phyloP scores from a whole-genome alignment of 2,113 vertebrate species.

The Ageneiosus marmoratus region DNA sequence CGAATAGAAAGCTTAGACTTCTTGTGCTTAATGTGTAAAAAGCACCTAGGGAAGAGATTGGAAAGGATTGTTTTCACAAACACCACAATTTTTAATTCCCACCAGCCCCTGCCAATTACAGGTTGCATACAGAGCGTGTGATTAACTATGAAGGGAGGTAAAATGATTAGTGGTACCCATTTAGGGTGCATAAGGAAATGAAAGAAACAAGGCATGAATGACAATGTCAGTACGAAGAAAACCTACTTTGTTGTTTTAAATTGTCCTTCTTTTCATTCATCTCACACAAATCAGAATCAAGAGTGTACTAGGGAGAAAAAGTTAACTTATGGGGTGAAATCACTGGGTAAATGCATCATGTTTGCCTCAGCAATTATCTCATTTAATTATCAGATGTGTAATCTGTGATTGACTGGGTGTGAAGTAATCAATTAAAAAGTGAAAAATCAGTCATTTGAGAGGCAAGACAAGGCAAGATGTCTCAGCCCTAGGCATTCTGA shows the following conservation, averaged over 20 bases:
- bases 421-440: conserved; percentile 60
- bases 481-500: not conserved
- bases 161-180: not conserved
- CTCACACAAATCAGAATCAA: conserved; percentile 25
- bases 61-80: conserved; percentile 18
- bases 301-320: not conserved
- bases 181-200: not conserved
- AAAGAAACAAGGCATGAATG: conserved; percentile 17
- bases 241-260: conserved; percentile 5
- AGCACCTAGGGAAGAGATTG: conserved; percentile 37
- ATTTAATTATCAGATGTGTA: conserved; percentile 54
- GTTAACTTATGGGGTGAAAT: conserved; percentile 36
- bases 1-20: conserved; percentile 17
- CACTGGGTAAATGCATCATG: conserved; percentile 36
- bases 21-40: not conserved
- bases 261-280: conserved; percentile 43
- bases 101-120: conserved; percentile 18
- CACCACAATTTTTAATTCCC: conserved; percentile 30
- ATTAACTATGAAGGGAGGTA: not conserved
- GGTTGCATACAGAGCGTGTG: not conserved
- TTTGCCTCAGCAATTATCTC: conserved; percentile 57
- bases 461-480: conserved; percentile 49
- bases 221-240: conserved; percentile 22
- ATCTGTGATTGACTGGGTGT: conserved; percentile 48
- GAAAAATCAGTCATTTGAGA: conserved; percentile 46